These are phyloP conservation scores for Apoda limacodes DNA, from an alignment of 2,888 invertebrate genomes.

Conservation along the genomic window DNA sequence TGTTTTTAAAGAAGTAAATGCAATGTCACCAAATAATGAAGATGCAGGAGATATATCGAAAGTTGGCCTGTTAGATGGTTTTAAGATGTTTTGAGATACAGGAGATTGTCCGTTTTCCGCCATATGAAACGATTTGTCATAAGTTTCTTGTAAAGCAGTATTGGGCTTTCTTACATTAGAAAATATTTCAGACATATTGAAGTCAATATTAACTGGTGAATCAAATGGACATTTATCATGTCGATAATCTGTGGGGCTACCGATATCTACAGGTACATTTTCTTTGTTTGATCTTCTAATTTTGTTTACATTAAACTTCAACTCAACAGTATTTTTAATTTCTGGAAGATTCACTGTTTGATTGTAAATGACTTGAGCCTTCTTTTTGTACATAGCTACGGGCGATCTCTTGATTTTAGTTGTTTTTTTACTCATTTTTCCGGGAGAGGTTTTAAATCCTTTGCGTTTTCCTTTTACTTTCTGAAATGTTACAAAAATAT, in stretches of 20 bases:
- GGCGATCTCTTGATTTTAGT: slow-evolving; percentile 52
- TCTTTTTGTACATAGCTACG: slow-evolving; percentile 44
- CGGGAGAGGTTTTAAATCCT: slow-evolving; percentile 46
- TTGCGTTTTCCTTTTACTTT: slow-evolving; percentile 40
- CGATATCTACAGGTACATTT: slow-evolving; percentile 31
- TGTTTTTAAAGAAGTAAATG: slow-evolving; percentile 51
- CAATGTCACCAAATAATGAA: slow-evolving; percentile 56
- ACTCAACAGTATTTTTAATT: no score
- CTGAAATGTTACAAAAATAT: no score
- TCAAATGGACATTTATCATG: slow-evolving; percentile 47
- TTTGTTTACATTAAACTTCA: no score
- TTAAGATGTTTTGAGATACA: slow-evolving; percentile 33
- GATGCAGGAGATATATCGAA: slow-evolving; percentile 34
- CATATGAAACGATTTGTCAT: slow-evolving; percentile 35
- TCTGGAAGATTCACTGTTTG: no score
- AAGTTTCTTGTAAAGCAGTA: slow-evolving; percentile 38
- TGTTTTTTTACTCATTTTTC: slow-evolving; percentile 49
- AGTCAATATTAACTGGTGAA: slow-evolving; percentile 36
- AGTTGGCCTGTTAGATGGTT: slow-evolving; percentile 40
- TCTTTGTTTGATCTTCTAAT: slow-evolving; percentile 36
- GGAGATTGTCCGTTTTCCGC: slow-evolving; percentile 19
- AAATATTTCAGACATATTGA: slow-evolving; percentile 53
- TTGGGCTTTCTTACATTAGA: slow-evolving; percentile 37
- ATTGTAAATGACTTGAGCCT: slow-evolving; percentile 40
- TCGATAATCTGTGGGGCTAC: slow-evolving; percentile 30